Conservation (phyloP, 2,888 invertebrate genomes). For the Lasioglossum marginatum region DNA sequence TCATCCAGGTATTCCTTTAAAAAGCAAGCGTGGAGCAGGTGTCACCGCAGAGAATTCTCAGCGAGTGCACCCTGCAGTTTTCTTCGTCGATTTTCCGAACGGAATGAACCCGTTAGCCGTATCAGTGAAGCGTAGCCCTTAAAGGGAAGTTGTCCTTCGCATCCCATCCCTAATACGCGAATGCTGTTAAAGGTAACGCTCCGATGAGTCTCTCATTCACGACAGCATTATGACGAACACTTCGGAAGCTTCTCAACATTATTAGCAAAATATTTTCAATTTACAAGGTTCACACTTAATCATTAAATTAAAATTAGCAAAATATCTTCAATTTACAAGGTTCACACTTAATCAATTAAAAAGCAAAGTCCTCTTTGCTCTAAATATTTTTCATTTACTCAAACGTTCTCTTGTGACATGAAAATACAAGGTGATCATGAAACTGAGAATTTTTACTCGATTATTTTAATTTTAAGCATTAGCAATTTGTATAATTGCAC, state of each 20-base stretch:
- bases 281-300: neutral
- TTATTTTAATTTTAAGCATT: too few relatives aligned
- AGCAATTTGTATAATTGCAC: too few relatives aligned
- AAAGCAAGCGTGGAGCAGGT: slow-evolving; percentile 52
- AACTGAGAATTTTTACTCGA: too few relatives aligned
- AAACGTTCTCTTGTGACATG: too few relatives aligned
- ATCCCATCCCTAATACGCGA: slow-evolving; percentile 51
- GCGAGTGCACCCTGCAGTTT: slow-evolving; percentile 50
- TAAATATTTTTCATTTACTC: too few relatives aligned
- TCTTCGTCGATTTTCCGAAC: slow-evolving; percentile 68
- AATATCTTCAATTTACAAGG: neutral
- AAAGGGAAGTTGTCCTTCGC: slow-evolving; percentile 75
- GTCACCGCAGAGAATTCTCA: slow-evolving; percentile 51
- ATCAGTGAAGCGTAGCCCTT: slow-evolving; percentile 75
- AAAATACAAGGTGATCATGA: too few relatives aligned
- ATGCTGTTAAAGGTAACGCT: slow-evolving; percentile 33
- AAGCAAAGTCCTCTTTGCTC: too few relatives aligned
- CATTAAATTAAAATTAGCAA: too few relatives aligned
- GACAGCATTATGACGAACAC: neutral
- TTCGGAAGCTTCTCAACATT: neutral
- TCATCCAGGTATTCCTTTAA: slow-evolving; percentile 33
- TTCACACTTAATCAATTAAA: neutral
- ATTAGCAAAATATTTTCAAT: neutral
- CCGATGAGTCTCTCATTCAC: slow-evolving; percentile 8
- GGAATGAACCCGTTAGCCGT: slow-evolving; percentile 79